Evolutionary conservation across 1,140 invertebrate genomes (phyloP).

Genomic region (Macrostomum lignano): DNA sequence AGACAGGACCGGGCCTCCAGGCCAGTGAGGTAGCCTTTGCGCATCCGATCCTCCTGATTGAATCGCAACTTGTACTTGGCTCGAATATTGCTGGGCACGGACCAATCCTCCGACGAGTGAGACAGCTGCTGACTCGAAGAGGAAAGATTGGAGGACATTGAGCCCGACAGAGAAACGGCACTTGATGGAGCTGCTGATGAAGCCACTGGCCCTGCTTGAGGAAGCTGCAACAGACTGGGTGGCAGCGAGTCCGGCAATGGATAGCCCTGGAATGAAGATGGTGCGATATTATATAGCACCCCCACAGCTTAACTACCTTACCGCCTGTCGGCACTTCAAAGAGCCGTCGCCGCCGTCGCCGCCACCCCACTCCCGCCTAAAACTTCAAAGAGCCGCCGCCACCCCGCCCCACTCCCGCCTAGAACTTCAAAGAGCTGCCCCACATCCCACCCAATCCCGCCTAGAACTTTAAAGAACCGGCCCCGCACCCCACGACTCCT

Average conservation of each 20-base stretch:
- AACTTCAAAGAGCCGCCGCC: too few relatives aligned
- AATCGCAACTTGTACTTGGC: conserved; percentile 79
- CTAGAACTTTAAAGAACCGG: too few relatives aligned
- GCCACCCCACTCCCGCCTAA: too few relatives aligned
- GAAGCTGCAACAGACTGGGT: conserved; percentile 15
- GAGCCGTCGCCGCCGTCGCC: too few relatives aligned
- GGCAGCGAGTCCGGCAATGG: conserved; percentile 60
- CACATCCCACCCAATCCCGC: too few relatives aligned
- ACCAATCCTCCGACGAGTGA: conserved; percentile 36
- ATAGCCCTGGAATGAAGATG: conserved; percentile 39
- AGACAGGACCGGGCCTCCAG: conserved; percentile 69
- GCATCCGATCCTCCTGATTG: conserved; percentile 56
- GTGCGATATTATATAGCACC: not conserved
- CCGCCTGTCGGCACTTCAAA: too few relatives aligned
- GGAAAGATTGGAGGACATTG: conserved; percentile 2
- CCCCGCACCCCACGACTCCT: too few relatives aligned
- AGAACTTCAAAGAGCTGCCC: too few relatives aligned
- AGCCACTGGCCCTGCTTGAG: not conserved
- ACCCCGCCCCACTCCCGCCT: too few relatives aligned
- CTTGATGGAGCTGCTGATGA: not conserved
- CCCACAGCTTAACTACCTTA: too few relatives aligned
- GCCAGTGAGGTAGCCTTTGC: conserved; percentile 52
- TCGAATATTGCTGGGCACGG: conserved; percentile 57
- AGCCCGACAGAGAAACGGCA: not conserved
- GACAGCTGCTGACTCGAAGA: conserved; percentile 3